Conservation (phyloP, 1,140 invertebrate species). For the Stegodyphus mimosarum region DNA sequence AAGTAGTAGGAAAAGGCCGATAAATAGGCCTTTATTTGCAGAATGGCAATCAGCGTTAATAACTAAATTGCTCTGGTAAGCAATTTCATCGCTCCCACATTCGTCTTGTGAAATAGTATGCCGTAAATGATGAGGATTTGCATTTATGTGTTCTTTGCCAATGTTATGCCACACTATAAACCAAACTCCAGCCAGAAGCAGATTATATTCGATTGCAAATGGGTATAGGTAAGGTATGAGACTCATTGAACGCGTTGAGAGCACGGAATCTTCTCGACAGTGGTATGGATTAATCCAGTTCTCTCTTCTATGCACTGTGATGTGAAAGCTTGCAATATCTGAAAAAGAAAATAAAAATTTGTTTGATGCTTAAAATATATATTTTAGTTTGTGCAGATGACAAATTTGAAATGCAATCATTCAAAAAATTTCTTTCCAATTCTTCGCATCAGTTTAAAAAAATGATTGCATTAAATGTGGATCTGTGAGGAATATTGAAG, state of each 20-base stretch:
- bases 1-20: conserved; percentile 76
- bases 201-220: conserved; percentile 80
- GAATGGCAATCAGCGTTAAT: conserved; percentile 80
- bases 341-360: conserved; percentile 8
- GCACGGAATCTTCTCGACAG: conserved; percentile 45
- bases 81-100: conserved; percentile 57
- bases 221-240: conserved; percentile 75
- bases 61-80: conserved; percentile 72
- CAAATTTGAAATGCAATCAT: background rate
- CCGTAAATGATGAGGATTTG: conserved; percentile 60
- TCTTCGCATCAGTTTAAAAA: too few species aligned
- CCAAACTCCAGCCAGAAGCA: conserved; percentile 79
- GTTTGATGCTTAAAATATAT: background rate
- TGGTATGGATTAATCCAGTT: conserved; percentile 21
- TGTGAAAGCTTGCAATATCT: conserved; percentile 47
- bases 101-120: conserved; percentile 60
- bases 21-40: conserved; percentile 78
- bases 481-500: too few species aligned
- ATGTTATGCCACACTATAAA: conserved; percentile 81
- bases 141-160: conserved; percentile 71
- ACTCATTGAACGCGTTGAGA: conserved; percentile 57
- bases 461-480: too few species aligned
- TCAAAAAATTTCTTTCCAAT: too few species aligned
- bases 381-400: background rate
- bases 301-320: conserved; percentile 17